Base-by-base conservation (phyloP, 2,113 vertebrate genomes). In the Neopipo cinnamomea region DNA sequence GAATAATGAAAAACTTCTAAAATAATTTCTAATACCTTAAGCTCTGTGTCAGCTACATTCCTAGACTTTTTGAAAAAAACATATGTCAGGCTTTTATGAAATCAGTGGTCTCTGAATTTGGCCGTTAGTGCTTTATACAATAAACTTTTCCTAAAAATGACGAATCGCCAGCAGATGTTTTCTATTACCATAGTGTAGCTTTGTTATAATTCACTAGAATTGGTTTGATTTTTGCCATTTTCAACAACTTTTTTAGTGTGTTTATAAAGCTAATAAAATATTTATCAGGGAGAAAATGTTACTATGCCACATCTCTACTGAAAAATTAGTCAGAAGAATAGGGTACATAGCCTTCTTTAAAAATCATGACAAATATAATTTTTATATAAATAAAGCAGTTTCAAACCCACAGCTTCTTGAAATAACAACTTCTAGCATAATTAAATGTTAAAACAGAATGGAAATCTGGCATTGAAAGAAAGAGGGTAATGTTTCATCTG, bases 361-460 rank as follows among this genome's bases (percentile, higher is more conserved):
- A 93, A 95, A 95, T 86, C 77, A 81, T 87, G 89, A 93, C 52
- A 95, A 95, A 93, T 89, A 91, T 31, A 7, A 71, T 76, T 93
- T 95, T 96, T 88, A 41, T 86, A 90, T 80, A 96, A 94, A 95
- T 92, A 96, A 93, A 97, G 78, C 50, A 30, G 35, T 91, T 90
- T 95, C 83, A 95, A 94, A 94, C 72, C 90, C 95, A 90, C 88
- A 94, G 85, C 56, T 95, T 94, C 93, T 97, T 95, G 78, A 93
- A 97, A 97, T 95, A 96, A 97, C 95, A 97, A 84, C 79, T 96
- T 94, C 93, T 94, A 92, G 67, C 58, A 67, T 94, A 97, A 97
- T 96, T 96, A 96, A 96, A 97, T 91, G 93, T 88, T 97, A 96
- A 96, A 96, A 93, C 95, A 96, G 93, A 96, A 90, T 92, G 95